These are phyloP conservation scores for Nephrotoma appendiculata DNA, from an alignment of 2,888 invertebrate genomes.

Conservation along the genomic window DNA sequence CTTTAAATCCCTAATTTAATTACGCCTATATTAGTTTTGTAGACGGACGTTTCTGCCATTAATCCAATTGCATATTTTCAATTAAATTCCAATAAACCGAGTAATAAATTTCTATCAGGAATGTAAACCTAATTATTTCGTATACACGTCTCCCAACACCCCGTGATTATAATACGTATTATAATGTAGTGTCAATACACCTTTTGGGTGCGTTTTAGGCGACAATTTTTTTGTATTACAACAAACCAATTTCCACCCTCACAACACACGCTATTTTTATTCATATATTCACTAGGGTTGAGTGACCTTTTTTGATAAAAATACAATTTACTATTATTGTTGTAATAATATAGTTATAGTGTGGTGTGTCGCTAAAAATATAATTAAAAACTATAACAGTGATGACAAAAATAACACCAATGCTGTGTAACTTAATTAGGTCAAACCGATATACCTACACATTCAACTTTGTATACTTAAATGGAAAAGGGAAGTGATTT, in stretches of 20 bases:
- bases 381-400: not conserved
- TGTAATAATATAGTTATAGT: not conserved
- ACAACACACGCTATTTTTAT: not conserved
- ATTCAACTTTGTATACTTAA: not conserved
- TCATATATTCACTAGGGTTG: not conserved
- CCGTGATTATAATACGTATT: not conserved
- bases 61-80: not conserved
- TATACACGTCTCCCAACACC: not conserved
- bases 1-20: not conserved
- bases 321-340: not conserved
- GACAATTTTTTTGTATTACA: not conserved
- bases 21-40: not conserved
- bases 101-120: not conserved
- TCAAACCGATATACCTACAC: not conserved
- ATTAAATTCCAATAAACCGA: not conserved
- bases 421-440: not conserved
- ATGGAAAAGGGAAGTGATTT: not conserved
- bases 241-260: not conserved
- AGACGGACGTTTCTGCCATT: not conserved
- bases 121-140: not conserved
- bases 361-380: not conserved
- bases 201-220: not conserved
- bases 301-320: not conserved
- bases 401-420: not conserved
- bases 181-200: not conserved